Evolutionary conservation across 1,140 invertebrate genomes (phyloP).

Genomic region (Pararge aegeria): DNA sequence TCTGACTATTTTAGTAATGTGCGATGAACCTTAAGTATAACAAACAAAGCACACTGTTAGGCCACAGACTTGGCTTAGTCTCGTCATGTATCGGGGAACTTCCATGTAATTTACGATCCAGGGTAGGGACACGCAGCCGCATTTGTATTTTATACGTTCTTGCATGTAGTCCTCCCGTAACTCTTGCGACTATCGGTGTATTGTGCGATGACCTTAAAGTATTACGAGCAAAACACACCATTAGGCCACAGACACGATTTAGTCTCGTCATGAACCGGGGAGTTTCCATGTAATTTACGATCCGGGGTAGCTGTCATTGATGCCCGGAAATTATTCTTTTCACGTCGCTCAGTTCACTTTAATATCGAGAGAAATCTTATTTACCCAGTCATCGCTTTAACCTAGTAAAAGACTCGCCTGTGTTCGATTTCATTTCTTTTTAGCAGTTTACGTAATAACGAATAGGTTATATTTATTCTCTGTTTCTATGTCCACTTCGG

Average conservation of each 20-base stretch:
- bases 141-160: too few relatives aligned
- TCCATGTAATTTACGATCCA: conserved; percentile 33
- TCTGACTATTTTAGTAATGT: neutral
- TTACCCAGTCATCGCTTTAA: conserved; percentile 4
- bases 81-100: conserved; percentile 20
- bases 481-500: neutral
- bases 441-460: neutral
- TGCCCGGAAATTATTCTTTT: conserved; percentile 44
- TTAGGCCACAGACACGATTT: conserved; percentile 4
- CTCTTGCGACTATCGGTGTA: neutral
- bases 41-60: neutral
- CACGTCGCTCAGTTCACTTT: conserved; percentile 34
- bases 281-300: conserved; percentile 34
- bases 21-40: neutral
- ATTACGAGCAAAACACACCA: neutral
- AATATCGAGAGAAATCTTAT: conserved; percentile 34
- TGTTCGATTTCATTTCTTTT: neutral
- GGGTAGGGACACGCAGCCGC: too few relatives aligned
- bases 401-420: neutral
- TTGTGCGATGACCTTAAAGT: neutral
- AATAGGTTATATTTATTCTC: neutral
- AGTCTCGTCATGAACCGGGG: conserved; percentile 24
- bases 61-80: conserved; percentile 12
- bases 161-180: too few relatives aligned
- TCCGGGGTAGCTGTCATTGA: conserved; percentile 30